phyloP scores from a whole-genome alignment of 2,113 vertebrate species.

The Hystrix cristata region DNA sequence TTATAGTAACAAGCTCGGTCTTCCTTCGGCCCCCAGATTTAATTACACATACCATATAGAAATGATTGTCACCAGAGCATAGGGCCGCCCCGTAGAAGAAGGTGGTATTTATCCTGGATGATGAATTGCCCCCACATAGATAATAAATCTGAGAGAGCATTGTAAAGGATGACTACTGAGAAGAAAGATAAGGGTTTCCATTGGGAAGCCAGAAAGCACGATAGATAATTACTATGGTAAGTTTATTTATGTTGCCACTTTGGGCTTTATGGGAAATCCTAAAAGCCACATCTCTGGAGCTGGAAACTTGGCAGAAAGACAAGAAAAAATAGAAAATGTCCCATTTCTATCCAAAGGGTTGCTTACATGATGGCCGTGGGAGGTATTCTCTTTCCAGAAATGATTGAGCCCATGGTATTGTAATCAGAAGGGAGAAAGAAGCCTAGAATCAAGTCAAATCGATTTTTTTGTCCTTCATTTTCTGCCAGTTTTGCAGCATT shows the following conservation, averaged over 20 bases:
- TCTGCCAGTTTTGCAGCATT: constrained; percentile 41
- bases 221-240: constrained; percentile 62
- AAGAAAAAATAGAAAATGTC: constrained; percentile 79
- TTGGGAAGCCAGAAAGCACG: constrained; percentile 31
- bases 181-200: constrained; percentile 78
- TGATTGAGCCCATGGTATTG: constrained; percentile 37
- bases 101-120: constrained; percentile 27
- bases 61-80: background rate
- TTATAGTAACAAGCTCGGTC: constrained; percentile 39
- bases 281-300: constrained; percentile 84
- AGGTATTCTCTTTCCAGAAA: constrained; percentile 76
- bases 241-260: constrained; percentile 79
- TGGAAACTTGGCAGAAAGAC: constrained; percentile 81
- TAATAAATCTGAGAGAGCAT: constrained; percentile 60
- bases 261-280: constrained; percentile 82
- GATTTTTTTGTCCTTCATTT: constrained; percentile 15
- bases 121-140: constrained; percentile 1
- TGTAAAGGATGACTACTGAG: background rate
- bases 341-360: constrained; percentile 75
- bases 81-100: background rate
- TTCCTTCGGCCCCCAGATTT: background rate
- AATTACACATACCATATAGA: constrained; percentile 30
- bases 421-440: constrained; percentile 59
- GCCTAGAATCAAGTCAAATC: constrained; percentile 19
- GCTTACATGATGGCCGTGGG: constrained; percentile 65